These are phyloP conservation scores for Watsonalla binaria DNA, from an alignment of 2,888 invertebrate genomes.

Conservation along the genomic window DNA sequence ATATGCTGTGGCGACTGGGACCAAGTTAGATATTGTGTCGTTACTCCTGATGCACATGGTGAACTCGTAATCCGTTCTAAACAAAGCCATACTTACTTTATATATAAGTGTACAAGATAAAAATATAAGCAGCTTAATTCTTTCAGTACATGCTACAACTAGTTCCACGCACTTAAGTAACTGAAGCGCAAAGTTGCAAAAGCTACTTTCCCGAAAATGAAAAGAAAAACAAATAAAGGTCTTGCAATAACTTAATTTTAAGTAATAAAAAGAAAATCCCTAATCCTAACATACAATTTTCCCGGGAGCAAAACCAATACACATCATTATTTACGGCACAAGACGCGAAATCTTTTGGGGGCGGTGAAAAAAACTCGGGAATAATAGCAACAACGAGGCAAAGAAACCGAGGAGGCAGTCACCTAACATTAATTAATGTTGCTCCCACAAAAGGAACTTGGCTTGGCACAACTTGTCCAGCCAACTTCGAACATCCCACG, in stretches of 20 bases:
- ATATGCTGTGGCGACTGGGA: background rate
- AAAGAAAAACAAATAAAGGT: conserved; percentile 2
- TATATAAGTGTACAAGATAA: background rate
- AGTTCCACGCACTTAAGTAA: background rate
- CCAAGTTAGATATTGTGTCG: background rate
- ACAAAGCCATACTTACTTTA: too few relatives aligned
- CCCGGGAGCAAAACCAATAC: conserved; percentile 25
- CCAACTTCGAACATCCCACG: conserved; percentile 26
- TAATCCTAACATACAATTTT: conserved; percentile 29
- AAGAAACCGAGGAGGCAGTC: conserved; percentile 45
- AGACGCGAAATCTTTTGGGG: conserved; percentile 27
- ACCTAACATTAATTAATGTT: conserved; percentile 61
- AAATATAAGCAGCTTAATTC: background rate
- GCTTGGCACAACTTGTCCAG: conserved; percentile 49
- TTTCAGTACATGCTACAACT: background rate
- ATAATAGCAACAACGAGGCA: conserved; percentile 43
- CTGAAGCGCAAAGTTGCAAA: background rate
- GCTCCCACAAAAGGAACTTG: conserved; percentile 47
- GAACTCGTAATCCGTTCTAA: too few relatives aligned
- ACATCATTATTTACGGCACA: conserved; percentile 38
- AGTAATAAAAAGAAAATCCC: conserved; percentile 22
- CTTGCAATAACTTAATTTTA: conserved; percentile 13
- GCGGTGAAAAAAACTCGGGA: conserved; percentile 31
- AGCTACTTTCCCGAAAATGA: background rate
- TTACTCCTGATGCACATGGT: too few relatives aligned